Conservation (phyloP, 2,888 invertebrate species). For the Chrysotoxum bicinctum region DNA sequence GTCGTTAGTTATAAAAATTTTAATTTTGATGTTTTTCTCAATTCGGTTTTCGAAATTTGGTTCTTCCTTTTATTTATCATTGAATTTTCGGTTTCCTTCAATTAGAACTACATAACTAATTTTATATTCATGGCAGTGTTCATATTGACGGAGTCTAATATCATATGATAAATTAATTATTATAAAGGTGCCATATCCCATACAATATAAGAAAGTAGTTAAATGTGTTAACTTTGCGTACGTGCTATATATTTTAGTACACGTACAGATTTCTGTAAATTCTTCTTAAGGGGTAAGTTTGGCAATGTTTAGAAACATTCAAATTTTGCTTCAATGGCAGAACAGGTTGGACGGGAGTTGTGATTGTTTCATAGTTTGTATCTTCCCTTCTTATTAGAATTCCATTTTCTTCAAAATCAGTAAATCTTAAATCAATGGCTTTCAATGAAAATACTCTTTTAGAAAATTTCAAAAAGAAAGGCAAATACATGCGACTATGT, state of each 20-base stretch:
- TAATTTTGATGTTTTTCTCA: neutral
- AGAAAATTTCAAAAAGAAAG: no score
- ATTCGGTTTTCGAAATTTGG: neutral
- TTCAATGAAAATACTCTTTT: no score
- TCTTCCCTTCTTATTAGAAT: no score
- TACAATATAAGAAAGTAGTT: neutral
- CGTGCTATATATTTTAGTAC: neutral
- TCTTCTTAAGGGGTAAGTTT: neutral
- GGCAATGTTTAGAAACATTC: no score
- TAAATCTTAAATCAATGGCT: no score
- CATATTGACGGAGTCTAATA: neutral
- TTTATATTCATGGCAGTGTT: neutral
- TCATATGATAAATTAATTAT: constrained; percentile 1
- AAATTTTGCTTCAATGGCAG: no score
- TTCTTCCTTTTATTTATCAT: neutral
- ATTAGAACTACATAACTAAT: constrained; percentile 2
- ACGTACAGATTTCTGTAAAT: neutral
- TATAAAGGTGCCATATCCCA: neutral
- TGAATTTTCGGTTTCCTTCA: neutral
- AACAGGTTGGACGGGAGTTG: no score
- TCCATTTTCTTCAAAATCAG: no score
- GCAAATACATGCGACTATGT: no score
- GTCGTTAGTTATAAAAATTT: neutral
- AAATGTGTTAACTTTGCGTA: constrained; percentile 1
- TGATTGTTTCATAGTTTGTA: neutral